Evolutionary conservation across 2,888 invertebrate genomes (phyloP), one percentile per base, ranked within the genome.

Genomic region (Sarcophaga rosellei): DNA sequence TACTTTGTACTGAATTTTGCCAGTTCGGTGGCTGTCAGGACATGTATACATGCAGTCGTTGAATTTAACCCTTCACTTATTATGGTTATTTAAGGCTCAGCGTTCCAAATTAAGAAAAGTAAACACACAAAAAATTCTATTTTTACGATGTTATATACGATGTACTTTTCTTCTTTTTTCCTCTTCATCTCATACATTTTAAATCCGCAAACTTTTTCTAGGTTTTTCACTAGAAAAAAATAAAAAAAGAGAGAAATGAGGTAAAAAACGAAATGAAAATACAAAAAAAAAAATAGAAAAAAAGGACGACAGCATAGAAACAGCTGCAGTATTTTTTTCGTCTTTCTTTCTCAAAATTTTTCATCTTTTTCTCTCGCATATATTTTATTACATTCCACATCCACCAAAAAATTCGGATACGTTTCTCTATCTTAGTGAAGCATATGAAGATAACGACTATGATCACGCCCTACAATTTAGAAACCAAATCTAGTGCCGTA

Each of bases 81-180:
- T 53, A 65, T 57, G 21, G 10, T 53, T 57, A 20, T 69, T 63
- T 70, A 70, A 76, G 23, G 45, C 76, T 77, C 73, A 59, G 66
- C 72, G 79, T 72, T 79, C 82, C 72, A 85, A 74, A 79, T 82
- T 78, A 75, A 63, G 78, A 70, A 85, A 79, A 85, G 66, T 62
- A 79, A 85, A 72, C 66, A 81, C 73, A 25, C 25, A 35, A 66
- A 63, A 44, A 35, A 70, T 70, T 72, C 20, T 76, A 81, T 57
- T 72, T 85, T 78, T 72, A 75, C 45, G 53, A 79, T 68, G 78
- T 75, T 23, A 65, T 23, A 65, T 53, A 53, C 53, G 17, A 53
- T 53, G 12, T 47, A 11, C 15, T 35, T 72, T 25, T 69, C 44
- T 8, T 61, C 35, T 15, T 25, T 11, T 15, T 20, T 45, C 17